These are phyloP conservation scores for Limnothrissa miodon DNA, from an alignment of 2,113 vertebrate genomes.

Conservation along the genomic window DNA sequence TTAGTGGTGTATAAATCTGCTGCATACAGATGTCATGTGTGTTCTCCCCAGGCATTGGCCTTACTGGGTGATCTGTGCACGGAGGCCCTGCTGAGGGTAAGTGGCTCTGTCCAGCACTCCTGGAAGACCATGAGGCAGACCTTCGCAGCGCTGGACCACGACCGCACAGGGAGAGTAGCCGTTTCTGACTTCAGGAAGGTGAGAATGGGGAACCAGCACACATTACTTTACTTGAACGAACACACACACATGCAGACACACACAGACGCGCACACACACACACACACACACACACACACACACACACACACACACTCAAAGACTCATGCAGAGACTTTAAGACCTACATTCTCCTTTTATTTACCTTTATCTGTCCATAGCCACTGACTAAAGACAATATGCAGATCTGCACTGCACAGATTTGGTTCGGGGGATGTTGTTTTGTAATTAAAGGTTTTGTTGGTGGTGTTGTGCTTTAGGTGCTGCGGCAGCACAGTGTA, in stretches of 20 bases:
- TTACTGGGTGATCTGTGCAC: neutral
- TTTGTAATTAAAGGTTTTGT: neutral
- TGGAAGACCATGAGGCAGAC: slow-evolving; percentile 55
- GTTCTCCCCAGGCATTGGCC: neutral
- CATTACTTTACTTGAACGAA: neutral
- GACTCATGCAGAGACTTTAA: too few relatives aligned
- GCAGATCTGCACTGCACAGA: neutral
- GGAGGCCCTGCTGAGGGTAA: slow-evolving; percentile 59
- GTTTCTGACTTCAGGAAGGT: slow-evolving; percentile 69
- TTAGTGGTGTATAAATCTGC: neutral
- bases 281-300: neutral
- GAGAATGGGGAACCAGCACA: slow-evolving; percentile 1
- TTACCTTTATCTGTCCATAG: neutral
- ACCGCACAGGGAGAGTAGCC: slow-evolving; percentile 44
- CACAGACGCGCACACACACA: slow-evolving; percentile 17
- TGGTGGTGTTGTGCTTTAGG: slow-evolving; percentile 53
- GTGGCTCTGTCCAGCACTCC: slow-evolving; percentile 56
- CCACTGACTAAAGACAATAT: slow-evolving; percentile 10
- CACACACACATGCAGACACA: neutral
- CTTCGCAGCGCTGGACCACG: neutral
- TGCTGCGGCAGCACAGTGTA: slow-evolving; percentile 63
- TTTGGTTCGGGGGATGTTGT: neutral
- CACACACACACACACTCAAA: neutral
- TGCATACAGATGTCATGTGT: too few relatives aligned
- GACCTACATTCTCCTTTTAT: slow-evolving; percentile 9